Evolutionary conservation across 2,888 invertebrate genomes (phyloP).

Genomic region (Acrobasis repandana): DNA sequence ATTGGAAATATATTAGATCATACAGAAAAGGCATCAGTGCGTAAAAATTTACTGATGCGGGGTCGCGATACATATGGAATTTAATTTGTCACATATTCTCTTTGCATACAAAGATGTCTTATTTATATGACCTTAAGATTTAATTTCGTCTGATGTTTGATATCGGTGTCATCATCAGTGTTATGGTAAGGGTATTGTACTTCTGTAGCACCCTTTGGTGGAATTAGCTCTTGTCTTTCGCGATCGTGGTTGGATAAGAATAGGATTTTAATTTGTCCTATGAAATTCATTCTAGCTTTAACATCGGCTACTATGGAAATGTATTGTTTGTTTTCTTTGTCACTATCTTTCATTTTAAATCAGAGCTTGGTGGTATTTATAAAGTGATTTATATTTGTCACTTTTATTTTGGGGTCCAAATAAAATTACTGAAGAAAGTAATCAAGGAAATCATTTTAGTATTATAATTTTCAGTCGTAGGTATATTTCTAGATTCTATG

Average conservation of each 20-base stretch:
- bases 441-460: too few relatives aligned
- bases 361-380: background rate
- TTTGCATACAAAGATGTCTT: conserved; percentile 24
- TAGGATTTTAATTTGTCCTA: conserved; percentile 63
- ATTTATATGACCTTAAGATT: conserved; percentile 37
- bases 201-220: conserved; percentile 67
- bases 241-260: conserved; percentile 72
- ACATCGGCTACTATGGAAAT: conserved; percentile 17
- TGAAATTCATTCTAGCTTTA: conserved; percentile 34
- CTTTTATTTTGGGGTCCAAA: too few relatives aligned
- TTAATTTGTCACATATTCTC: conserved; percentile 43
- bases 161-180: conserved; percentile 30
- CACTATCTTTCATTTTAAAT: background rate
- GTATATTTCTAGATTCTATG: too few relatives aligned
- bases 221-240: conserved; percentile 70
- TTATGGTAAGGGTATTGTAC: conserved; percentile 59
- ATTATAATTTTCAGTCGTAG: too few relatives aligned
- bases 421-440: too few relatives aligned
- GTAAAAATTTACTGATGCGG: conserved; percentile 76
- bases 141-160: conserved; percentile 32
- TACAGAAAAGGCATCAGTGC: conserved; percentile 72
- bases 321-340: conserved; percentile 9
- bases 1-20: conserved; percentile 54
- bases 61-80: conserved; percentile 58
- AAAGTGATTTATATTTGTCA: too few relatives aligned